These are phyloP conservation scores for Eupleurogrammus muticus DNA, from an alignment of 2,797 vertebrate species.

Conservation along the genomic window DNA sequence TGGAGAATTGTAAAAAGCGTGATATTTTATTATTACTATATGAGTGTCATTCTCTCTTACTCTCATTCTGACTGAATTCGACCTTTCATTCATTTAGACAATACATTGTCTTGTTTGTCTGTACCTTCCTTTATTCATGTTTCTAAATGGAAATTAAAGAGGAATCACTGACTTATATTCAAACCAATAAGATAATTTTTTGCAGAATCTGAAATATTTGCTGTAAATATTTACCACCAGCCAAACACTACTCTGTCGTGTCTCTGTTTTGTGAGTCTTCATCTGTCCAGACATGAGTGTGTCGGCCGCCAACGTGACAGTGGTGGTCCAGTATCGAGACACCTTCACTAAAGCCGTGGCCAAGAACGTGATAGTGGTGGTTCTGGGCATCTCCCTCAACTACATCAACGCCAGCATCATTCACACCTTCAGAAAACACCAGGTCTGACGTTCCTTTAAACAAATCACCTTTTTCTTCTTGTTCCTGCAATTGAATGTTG, in stretches of 20 bases:
- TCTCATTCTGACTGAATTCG: too few relatives aligned
- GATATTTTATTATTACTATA: too few relatives aligned
- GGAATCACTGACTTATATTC: too few relatives aligned
- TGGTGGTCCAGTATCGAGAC: slow-evolving; percentile 50
- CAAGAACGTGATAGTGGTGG: slow-evolving; percentile 79
- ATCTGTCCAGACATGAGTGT: slow-evolving; percentile 55
- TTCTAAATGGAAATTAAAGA: too few relatives aligned
- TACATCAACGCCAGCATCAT: slow-evolving; percentile 79
- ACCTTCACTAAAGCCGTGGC: slow-evolving; percentile 68
- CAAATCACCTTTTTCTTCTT: too few relatives aligned
- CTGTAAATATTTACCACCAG: neutral
- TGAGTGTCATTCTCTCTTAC: too few relatives aligned
- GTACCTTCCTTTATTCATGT: too few relatives aligned
- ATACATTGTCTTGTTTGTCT: too few relatives aligned
- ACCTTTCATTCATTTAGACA: too few relatives aligned
- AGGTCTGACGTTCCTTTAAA: slow-evolving; percentile 43
- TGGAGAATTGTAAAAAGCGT: too few relatives aligned
- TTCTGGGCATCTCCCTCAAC: slow-evolving; percentile 75
- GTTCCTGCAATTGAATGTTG: too few relatives aligned
- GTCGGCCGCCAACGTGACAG: slow-evolving; percentile 43
- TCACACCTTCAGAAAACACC: slow-evolving; percentile 71
- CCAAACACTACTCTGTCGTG: neutral
- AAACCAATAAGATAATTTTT: neutral
- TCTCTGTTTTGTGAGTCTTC: neutral
- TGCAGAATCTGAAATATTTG: neutral